Percentiles rank a stretch among this genome's conserved stretches.
Evolutionary conservation across 2,113 vertebrate genomes (phyloP).

Genomic region (Ammodytes marinus): DNA sequence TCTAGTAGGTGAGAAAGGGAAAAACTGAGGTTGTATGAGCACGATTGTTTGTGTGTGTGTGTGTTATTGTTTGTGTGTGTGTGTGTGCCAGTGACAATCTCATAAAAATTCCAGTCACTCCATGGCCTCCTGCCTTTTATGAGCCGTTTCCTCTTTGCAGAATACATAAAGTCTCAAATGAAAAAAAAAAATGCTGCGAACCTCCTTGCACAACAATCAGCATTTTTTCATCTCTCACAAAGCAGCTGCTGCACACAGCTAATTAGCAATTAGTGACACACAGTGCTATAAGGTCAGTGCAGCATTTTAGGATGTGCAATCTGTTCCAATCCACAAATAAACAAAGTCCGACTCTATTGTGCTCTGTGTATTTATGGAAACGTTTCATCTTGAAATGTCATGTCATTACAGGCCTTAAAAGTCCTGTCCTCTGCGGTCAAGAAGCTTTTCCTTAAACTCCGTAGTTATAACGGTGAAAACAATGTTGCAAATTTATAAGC

Average conservation of each 20-base stretch:
- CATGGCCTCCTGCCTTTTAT: constrained; percentile 34
- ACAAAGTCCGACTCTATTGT: background rate
- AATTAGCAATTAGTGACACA: constrained; percentile 47
- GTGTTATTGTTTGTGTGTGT: constrained; percentile 15
- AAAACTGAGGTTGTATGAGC: constrained; percentile 35
- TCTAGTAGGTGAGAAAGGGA: constrained; percentile 36
- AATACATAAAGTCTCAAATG: constrained; percentile 11
- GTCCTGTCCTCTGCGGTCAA: background rate
- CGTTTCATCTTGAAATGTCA: background rate
- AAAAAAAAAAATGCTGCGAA: constrained; percentile 35
- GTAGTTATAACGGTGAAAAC: background rate
- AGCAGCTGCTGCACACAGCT: constrained; percentile 22
- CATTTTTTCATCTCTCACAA: constrained; percentile 5
- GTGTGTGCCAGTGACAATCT: constrained; percentile 11
- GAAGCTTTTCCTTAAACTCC: background rate
- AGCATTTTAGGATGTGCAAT: constrained; percentile 40
- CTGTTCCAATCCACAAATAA: constrained; percentile 24
- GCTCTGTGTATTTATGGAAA: background rate
- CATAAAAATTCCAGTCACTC: constrained; percentile 18
- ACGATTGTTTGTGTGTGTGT: constrained; percentile 25
- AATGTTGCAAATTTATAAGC: background rate
- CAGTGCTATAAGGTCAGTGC: constrained; percentile 11
- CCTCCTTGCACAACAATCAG: background rate
- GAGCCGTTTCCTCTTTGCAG: background rate
- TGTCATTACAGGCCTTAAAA: background rate